phyloP scores from a whole-genome alignment of 2,797 vertebrate genomes.

The Amblyopsis hoosieri region DNA sequence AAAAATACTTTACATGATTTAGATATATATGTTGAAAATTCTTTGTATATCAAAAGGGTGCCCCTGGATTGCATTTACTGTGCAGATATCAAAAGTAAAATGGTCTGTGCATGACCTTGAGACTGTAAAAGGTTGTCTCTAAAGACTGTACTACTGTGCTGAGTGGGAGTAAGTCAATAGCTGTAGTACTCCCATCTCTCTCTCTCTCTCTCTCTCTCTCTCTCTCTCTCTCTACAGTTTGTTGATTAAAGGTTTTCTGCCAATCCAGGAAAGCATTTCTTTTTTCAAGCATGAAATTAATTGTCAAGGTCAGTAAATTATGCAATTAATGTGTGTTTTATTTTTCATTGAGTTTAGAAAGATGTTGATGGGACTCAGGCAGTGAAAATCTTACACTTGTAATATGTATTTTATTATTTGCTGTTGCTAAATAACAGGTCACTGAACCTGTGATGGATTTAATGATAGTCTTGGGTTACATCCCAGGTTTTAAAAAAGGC shows the following conservation, averaged over 20 bases:
- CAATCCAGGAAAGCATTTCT: constrained; percentile 63
- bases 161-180: constrained; percentile 64
- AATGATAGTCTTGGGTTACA: too few relatives aligned
- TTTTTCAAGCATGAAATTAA: constrained; percentile 79
- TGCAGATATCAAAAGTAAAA: constrained; percentile 4
- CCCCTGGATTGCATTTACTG: constrained; percentile 16
- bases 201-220: too few relatives aligned
- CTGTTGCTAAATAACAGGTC: constrained; percentile 40
- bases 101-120: constrained; percentile 44
- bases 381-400: constrained; percentile 26
- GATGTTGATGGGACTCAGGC: constrained; percentile 32
- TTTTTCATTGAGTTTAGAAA: constrained; percentile 29
- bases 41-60: constrained; percentile 17
- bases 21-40: constrained; percentile 14
- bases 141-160: constrained; percentile 34
- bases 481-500: too few relatives aligned
- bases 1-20: not conserved
- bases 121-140: constrained; percentile 45
- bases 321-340: constrained; percentile 24
- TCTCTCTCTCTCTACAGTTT: constrained; percentile 25
- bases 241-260: constrained; percentile 58
- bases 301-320: constrained; percentile 74
- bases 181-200: constrained; percentile 27
- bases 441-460: too few relatives aligned
- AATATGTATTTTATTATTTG: constrained; percentile 37